Conservation (phyloP, 1,140 invertebrate genomes). For the Lethrus apterus region DNA sequence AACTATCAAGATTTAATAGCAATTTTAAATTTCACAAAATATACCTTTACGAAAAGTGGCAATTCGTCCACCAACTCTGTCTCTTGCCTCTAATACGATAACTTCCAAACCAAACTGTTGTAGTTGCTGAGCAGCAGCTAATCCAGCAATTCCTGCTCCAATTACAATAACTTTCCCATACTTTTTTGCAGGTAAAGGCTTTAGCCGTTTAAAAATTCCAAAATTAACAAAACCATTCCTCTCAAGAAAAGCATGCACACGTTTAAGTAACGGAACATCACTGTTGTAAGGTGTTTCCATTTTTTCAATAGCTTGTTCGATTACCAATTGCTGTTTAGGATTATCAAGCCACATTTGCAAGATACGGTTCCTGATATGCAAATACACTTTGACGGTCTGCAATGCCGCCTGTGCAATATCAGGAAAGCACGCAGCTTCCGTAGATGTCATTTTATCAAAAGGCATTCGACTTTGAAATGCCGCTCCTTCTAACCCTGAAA, state of each 20-base stretch:
- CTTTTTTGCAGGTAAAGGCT: constrained; percentile 68
- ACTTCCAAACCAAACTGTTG: constrained; percentile 96
- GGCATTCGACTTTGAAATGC: constrained; percentile 90
- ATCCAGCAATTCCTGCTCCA: constrained; percentile 87
- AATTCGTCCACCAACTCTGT: constrained; percentile 92
- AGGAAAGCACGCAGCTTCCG: constrained; percentile 88
- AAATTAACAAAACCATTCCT: constrained; percentile 98
- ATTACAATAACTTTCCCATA: constrained; percentile 89
- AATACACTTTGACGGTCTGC: constrained; percentile 82
- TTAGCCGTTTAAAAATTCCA: constrained; percentile 87
- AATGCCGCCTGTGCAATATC: constrained; percentile 77
- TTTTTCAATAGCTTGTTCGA: constrained; percentile 71
- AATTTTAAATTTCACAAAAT: too few species aligned
- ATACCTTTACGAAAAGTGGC: constrained; percentile 88
- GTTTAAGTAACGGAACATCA: constrained; percentile 68
- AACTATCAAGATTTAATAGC: too few species aligned
- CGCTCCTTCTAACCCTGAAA: constrained; percentile 76
- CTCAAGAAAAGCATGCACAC: constrained; percentile 89
- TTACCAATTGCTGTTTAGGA: constrained; percentile 84
- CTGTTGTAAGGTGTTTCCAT: constrained; percentile 91
- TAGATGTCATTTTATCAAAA: constrained; percentile 89
- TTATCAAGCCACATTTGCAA: constrained; percentile 97
- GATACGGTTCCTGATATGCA: constrained; percentile 88
- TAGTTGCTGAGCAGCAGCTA: constrained; percentile 89
- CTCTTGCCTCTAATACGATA: constrained; percentile 87